A percentile compares a stretch with the other conserved stretches of the same genome.
Conservation (phyloP, 2,113 vertebrate species). For the Chloropsis cyanopogon region DNA sequence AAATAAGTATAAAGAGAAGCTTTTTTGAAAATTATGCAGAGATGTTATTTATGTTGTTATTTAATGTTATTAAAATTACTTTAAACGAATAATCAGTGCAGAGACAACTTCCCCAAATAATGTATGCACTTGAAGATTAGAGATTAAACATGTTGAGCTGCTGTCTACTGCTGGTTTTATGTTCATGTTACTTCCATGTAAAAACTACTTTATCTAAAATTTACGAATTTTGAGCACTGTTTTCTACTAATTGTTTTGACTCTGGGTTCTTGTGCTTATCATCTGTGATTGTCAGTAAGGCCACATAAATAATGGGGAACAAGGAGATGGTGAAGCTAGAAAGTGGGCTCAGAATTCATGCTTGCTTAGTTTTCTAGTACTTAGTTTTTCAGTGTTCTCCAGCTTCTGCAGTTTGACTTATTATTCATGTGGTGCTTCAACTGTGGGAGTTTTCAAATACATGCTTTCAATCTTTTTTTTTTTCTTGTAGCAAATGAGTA, state of each 20-base stretch:
- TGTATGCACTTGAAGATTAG: not conserved
- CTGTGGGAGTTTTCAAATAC: not conserved
- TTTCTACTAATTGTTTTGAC: not conserved
- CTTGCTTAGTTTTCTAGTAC: not conserved
- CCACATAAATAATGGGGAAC: not conserved
- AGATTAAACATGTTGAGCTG: not conserved
- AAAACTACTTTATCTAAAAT: not conserved
- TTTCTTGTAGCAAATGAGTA: not conserved
- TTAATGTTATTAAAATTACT: not conserved
- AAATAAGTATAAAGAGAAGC: not conserved
- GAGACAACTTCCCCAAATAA: not conserved
- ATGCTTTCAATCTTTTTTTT: not conserved
- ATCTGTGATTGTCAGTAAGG: not conserved
- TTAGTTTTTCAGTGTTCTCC: not conserved
- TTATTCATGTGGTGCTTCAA: not conserved
- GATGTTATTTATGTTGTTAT: too few species aligned
- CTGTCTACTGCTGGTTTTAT: not conserved
- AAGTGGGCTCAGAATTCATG: not conserved
- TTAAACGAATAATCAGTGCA: rapidly evolving
- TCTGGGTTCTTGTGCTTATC: not conserved
- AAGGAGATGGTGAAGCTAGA: not conserved
- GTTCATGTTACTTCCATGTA: not conserved
- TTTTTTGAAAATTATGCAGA: not conserved
- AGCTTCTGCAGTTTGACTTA: not conserved
- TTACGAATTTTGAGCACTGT: rapidly evolving